These are phyloP conservation scores for Microchirus variegatus DNA, from an alignment of 2,797 vertebrate species.

Conservation along the genomic window DNA sequence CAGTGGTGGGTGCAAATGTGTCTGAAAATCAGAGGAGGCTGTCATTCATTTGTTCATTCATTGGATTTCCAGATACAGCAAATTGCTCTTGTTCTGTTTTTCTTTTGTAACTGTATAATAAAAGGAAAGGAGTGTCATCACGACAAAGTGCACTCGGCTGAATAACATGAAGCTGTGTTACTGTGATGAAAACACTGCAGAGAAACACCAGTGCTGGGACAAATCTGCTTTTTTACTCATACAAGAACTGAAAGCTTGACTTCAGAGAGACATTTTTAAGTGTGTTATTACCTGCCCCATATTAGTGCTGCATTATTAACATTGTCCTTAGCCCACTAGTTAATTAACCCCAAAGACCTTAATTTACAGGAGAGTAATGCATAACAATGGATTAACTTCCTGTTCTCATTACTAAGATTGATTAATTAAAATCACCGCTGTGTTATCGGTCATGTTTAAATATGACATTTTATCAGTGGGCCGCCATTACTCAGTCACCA, in stretches of 20 bases:
- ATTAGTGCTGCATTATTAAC: slow-evolving; percentile 82
- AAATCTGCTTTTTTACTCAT: slow-evolving; percentile 9
- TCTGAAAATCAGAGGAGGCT: too few species aligned
- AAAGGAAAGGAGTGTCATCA: not conserved
- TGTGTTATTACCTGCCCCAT: slow-evolving; percentile 75
- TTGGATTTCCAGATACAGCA: too few species aligned
- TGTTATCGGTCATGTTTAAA: slow-evolving; percentile 77
- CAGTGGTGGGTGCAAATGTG: too few species aligned
- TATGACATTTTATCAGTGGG: slow-evolving; percentile 70
- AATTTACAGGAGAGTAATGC: slow-evolving; percentile 80
- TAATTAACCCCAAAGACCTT: slow-evolving; percentile 85
- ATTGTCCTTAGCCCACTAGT: slow-evolving; percentile 75
- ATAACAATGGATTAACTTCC: slow-evolving; percentile 82
- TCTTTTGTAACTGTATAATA: not conserved
- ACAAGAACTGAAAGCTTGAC: slow-evolving; percentile 43
- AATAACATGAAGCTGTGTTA: slow-evolving; percentile 13
- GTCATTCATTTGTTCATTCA: too few species aligned
- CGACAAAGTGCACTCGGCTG: not conserved
- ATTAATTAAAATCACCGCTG: slow-evolving; percentile 80
- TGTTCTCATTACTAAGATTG: slow-evolving; percentile 77
- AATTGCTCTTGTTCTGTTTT: not conserved
- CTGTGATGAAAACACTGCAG: slow-evolving; percentile 10
- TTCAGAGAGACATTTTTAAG: slow-evolving; percentile 59
- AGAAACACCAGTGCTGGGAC: slow-evolving; percentile 21
- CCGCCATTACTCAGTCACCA: slow-evolving; percentile 54